Percentiles rank a stretch among this genome's conserved stretches.
phyloP scores from a whole-genome alignment of 2,113 vertebrate genomes.

The Isurus oxyrinchus region DNA sequence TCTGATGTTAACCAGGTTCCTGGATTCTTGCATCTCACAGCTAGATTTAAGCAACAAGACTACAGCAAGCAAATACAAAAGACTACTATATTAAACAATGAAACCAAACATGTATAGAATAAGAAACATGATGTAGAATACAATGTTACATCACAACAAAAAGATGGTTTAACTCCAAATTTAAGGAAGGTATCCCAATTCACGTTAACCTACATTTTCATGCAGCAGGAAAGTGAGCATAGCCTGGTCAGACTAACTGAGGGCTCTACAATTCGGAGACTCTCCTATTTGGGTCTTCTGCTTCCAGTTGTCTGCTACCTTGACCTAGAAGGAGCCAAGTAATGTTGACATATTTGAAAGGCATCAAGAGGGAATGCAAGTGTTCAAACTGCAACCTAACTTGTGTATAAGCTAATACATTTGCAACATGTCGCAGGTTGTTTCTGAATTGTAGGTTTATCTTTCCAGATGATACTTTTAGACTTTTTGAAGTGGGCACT shows the following conservation, averaged over 20 bases:
- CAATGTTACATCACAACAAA: neutral
- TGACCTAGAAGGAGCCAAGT: neutral
- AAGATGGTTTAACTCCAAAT: neutral
- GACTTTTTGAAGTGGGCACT: neutral
- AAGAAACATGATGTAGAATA: neutral
- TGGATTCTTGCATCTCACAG: neutral
- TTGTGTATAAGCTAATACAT: neutral
- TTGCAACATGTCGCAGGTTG: neutral
- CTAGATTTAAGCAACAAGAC: neutral
- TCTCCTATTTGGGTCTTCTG: neutral
- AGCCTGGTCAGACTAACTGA: neutral
- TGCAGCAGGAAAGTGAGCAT: neutral
- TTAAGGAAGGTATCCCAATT: neutral
- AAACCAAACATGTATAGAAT: neutral
- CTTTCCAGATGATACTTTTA: neutral
- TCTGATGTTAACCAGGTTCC: neutral
- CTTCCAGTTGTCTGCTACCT: neutral
- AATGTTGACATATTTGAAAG: too few species aligned
- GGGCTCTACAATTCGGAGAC: neutral
- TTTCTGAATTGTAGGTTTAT: neutral
- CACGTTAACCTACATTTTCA: neutral
- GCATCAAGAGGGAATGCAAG: too few species aligned
- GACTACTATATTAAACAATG: neutral
- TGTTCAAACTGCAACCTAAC: neutral
- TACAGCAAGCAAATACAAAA: neutral